Evolutionary conservation across 2,797 vertebrate species (phyloP), one percentile per base, ranked within the genome.

Genomic region (Okamejei kenojei): DNA sequence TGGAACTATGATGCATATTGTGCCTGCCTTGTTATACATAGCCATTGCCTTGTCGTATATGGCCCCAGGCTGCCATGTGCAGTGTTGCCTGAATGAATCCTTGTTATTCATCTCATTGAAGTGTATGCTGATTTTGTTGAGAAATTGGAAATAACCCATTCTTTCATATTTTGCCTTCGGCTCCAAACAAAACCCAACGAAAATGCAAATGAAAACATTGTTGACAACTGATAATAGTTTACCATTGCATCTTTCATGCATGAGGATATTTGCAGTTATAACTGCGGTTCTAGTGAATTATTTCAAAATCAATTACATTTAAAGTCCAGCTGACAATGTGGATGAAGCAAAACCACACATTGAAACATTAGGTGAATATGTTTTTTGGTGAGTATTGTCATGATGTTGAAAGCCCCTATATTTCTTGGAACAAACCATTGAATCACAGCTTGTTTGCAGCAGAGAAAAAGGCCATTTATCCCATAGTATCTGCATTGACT

Each of bases 91-190:
- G 95, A 99, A 99, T 82, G 98, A 97, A 58, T 99, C 98, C 96
- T 99, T 98, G 0, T 98, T 99, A 95, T 99, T 99, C 94, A 99
- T 99, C 98, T 99, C 98, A 0, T 99, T 98, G 0, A 99, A 99
- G 95, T 99, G 98, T 0, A 98, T 98, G 1, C 99, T 99, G 96
- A 99, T 99, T 95, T 99, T 98, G 10, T 99, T 99, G 95, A 99
- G 98, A 94, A 99, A 96, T 78, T 98, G 95, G 90, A 99, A 97
- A 93, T 98, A 99, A 96, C 99, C 98, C 68, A 99, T 98, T 0
- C 98, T 98, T 95, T 99, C 98, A 0, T 99, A 99, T 96, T 99
- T 99, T 94, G 98, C 98, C 96, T 99, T 98, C 93, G 99, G 95
- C 96, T 99, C 98, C 94, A 99, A 98, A 1, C 99, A 99, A 96